phyloP scores from a whole-genome alignment of 2,888 invertebrate species.

The Mythimna impura region DNA sequence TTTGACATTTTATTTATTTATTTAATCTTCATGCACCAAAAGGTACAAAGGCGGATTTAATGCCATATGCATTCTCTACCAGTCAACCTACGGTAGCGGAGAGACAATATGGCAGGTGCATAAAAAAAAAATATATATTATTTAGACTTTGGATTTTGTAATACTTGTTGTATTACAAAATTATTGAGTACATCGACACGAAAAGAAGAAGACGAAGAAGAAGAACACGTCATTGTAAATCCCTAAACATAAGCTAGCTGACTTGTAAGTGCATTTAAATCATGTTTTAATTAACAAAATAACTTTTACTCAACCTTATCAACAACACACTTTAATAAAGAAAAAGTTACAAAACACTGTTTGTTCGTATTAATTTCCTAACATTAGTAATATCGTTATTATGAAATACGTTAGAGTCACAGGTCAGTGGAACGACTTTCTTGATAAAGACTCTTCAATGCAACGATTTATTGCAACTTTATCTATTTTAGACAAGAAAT shows the following conservation, averaged over 20 bases:
- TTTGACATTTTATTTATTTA: no score
- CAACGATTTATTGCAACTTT: slow-evolving; percentile 63
- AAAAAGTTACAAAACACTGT: slow-evolving; percentile 56
- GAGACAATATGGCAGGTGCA: no score
- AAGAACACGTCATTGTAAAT: no score
- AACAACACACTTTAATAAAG: slow-evolving; percentile 9
- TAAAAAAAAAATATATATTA: no score
- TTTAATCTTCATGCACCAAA: no score
- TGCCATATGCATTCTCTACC: no score
- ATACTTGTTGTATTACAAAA: no score
- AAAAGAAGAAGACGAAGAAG: no score
- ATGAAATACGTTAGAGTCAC: slow-evolving; percentile 66
- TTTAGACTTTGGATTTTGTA: no score
- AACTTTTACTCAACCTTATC: slow-evolving; percentile 29
- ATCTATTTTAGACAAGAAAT: slow-evolving; percentile 48
- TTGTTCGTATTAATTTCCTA: slow-evolving; percentile 56
- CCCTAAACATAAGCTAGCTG: not conserved
- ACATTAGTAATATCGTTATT: slow-evolving; percentile 53
- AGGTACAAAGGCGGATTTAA: no score
- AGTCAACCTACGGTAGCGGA: no score
- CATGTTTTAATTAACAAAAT: slow-evolving; percentile 13
- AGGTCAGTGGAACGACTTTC: slow-evolving; percentile 71
- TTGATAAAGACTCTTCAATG: slow-evolving; percentile 66
- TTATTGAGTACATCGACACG: no score
- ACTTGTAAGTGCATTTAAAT: not conserved